Conservation (phyloP, 1,140 invertebrate genomes). For the Papilio polyxenes region DNA sequence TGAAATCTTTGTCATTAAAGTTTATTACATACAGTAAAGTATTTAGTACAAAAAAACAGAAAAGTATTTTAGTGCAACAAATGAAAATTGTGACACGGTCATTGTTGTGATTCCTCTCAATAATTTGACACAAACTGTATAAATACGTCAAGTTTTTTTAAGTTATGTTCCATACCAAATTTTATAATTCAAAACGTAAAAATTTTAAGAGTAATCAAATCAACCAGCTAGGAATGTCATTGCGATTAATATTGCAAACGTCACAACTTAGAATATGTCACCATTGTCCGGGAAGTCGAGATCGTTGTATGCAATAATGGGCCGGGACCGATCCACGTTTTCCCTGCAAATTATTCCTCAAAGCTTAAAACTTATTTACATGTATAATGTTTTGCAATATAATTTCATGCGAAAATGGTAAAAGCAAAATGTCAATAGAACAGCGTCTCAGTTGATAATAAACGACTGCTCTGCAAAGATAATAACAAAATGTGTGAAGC, state of each 20-base stretch:
- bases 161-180: neutral
- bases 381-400: constrained; percentile 31
- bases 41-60: constrained; percentile 5
- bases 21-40: constrained; percentile 16
- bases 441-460: neutral
- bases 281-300: constrained; percentile 89
- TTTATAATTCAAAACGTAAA: neutral
- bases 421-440: constrained; percentile 20
- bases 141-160: neutral
- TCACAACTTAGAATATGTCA: constrained; percentile 83
- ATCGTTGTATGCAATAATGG: constrained; percentile 91
- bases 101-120: constrained; percentile 20
- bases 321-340: constrained; percentile 83
- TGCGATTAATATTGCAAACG: neutral
- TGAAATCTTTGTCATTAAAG: neutral
- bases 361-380: constrained; percentile 51
- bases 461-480: neutral
- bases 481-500: constrained; percentile 17
- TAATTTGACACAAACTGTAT: neutral
- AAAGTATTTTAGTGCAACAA: neutral
- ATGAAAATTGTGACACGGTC: constrained; percentile 25
- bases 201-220: neutral
- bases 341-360: constrained; percentile 81
- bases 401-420: constrained; percentile 30
- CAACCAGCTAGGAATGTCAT: constrained; percentile 5